phyloP scores from a whole-genome alignment of 2,113 vertebrate genomes.

The Heloderma charlesbogerti region DNA sequence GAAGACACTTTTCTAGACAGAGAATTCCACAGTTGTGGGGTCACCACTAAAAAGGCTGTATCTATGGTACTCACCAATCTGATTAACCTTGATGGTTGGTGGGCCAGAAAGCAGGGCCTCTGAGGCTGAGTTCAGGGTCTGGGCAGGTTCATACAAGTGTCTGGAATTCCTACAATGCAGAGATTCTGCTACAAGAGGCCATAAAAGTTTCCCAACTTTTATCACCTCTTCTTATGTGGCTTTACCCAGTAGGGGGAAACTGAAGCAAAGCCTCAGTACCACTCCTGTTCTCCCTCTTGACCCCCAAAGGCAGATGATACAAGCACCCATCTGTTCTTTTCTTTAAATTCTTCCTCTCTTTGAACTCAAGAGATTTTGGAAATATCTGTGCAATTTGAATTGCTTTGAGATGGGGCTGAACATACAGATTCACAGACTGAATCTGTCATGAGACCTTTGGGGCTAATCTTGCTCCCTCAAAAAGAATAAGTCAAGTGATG shows the following conservation, averaged over 20 bases:
- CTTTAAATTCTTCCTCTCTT: background rate
- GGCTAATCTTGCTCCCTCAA: background rate
- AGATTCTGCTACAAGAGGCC: background rate
- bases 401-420: background rate
- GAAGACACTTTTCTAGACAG: too few relatives aligned
- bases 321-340: background rate
- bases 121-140: background rate
- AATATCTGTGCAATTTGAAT: background rate
- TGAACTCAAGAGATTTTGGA: background rate
- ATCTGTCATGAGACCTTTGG: accelerated
- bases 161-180: background rate
- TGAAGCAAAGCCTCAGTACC: background rate
- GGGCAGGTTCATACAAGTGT: background rate
- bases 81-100: too few relatives aligned
- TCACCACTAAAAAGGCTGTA: too few relatives aligned
- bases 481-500: conserved; percentile 4
- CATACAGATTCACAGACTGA: accelerated
- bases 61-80: too few relatives aligned
- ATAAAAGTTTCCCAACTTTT: background rate
- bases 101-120: background rate
- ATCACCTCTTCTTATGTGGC: background rate
- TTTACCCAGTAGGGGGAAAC: background rate
- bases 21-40: too few relatives aligned
- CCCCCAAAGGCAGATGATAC: background rate
- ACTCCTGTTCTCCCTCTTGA: too few relatives aligned